phyloP scores from a whole-genome alignment of 2,797 vertebrate species.

The Pangasius sanitwongsei region DNA sequence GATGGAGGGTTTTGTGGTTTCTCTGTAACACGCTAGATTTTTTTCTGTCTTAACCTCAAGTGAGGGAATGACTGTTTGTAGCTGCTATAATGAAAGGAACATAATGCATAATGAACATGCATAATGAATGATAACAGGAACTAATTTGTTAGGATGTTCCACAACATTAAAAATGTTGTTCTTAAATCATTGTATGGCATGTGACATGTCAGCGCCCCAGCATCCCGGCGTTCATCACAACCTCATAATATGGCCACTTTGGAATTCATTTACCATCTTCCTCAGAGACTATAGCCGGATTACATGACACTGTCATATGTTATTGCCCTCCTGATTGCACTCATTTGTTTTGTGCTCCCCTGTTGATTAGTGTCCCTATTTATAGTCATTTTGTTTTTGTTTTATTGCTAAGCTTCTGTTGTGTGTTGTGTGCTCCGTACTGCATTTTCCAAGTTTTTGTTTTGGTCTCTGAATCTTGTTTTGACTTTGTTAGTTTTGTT shows the following conservation, averaged over 20 bases:
- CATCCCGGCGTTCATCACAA: neutral
- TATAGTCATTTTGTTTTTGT: too few relatives aligned
- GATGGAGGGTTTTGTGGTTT: too few relatives aligned
- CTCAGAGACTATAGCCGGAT: neutral
- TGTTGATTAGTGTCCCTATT: too few relatives aligned
- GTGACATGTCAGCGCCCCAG: neutral
- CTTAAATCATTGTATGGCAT: neutral
- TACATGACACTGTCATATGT: neutral
- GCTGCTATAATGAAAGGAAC: too few relatives aligned
- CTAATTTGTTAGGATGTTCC: neutral
- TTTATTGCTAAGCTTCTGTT: too few relatives aligned
- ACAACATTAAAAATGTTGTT: neutral
- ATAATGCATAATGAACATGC: too few relatives aligned
- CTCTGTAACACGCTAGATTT: too few relatives aligned
- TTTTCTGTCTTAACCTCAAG: too few relatives aligned
- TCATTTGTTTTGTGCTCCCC: too few relatives aligned
- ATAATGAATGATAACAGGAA: too few relatives aligned
- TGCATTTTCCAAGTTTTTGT: neutral
- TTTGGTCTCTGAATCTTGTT: neutral
- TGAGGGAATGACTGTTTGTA: too few relatives aligned
- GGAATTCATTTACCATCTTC: neutral
- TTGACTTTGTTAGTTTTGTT: neutral
- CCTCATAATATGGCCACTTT: too few relatives aligned
- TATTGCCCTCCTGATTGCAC: neutral
- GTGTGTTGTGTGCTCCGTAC: neutral